phyloP scores from a whole-genome alignment of 2,888 invertebrate genomes.

The Choristoneura rosaceana region DNA sequence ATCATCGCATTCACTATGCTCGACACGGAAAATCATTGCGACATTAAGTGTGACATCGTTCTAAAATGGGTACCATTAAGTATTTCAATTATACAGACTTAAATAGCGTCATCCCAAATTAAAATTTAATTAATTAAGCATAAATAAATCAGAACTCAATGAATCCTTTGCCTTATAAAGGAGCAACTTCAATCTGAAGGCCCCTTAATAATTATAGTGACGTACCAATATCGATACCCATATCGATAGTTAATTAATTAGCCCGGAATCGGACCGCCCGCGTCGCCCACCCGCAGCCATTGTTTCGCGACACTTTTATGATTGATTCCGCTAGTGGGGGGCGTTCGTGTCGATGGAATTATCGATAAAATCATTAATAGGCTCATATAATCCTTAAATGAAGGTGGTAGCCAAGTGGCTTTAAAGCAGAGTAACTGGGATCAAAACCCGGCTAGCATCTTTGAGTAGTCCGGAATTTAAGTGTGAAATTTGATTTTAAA shows the following conservation, averaged over 20 bases:
- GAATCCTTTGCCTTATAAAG: neutral
- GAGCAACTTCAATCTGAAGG: slow-evolving; percentile 17
- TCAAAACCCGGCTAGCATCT: no score
- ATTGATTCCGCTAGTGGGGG: slow-evolving; percentile 76
- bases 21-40: no score
- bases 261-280: slow-evolving; percentile 71
- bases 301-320: slow-evolving; percentile 78
- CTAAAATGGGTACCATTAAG: no score
- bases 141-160: neutral
- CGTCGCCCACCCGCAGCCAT: slow-evolving; percentile 76
- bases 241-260: slow-evolving; percentile 41
- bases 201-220: slow-evolving; percentile 33
- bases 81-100: neutral
- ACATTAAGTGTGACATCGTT: no score
- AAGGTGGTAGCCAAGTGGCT: no score
- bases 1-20: no score
- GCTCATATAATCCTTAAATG: no score
- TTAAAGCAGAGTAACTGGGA: no score
- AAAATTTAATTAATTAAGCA: neutral
- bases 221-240: slow-evolving; percentile 32
- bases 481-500: no score
- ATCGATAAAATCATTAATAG: slow-evolving; percentile 43
- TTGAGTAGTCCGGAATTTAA: no score
- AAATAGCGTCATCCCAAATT: neutral
- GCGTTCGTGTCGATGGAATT: slow-evolving; percentile 30